phyloP scores from a whole-genome alignment of 30 jellyfish, hydroid and myxozoan species.

The Turritopsis dohrnii region DNA sequence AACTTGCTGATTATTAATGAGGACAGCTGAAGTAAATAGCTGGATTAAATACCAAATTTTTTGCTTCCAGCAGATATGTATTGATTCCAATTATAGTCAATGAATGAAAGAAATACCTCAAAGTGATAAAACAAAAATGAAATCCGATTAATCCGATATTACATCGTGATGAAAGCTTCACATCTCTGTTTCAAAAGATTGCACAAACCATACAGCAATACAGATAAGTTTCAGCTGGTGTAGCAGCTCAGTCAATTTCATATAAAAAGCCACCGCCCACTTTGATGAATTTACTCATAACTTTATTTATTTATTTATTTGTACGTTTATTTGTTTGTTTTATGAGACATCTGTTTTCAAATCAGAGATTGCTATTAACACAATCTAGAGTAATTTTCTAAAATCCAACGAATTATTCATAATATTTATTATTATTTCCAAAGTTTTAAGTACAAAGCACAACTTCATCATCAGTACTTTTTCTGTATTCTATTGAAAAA shows the following conservation, averaged over 20 bases:
- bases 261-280: background rate
- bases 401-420: background rate
- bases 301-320: background rate
- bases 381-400: background rate
- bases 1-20: background rate
- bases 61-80: background rate
- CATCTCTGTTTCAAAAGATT: too few species aligned
- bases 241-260: background rate
- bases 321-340: background rate
- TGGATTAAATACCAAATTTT: background rate
- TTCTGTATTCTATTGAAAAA: background rate
- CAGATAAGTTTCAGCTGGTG: too few species aligned
- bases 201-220: too few species aligned
- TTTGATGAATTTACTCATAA: background rate
- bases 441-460: background rate
- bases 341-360: background rate
- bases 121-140: background rate
- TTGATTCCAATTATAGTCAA: background rate
- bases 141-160: too few species aligned
- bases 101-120: background rate
- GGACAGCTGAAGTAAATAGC: background rate
- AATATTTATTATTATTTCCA: background rate
- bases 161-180: too few species aligned
- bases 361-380: background rate
- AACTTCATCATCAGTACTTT: background rate